Evolutionary conservation across 2,888 invertebrate genomes (phyloP), one percentile per base, ranked within the genome.

Genomic region (Athrips mouffetella): DNA sequence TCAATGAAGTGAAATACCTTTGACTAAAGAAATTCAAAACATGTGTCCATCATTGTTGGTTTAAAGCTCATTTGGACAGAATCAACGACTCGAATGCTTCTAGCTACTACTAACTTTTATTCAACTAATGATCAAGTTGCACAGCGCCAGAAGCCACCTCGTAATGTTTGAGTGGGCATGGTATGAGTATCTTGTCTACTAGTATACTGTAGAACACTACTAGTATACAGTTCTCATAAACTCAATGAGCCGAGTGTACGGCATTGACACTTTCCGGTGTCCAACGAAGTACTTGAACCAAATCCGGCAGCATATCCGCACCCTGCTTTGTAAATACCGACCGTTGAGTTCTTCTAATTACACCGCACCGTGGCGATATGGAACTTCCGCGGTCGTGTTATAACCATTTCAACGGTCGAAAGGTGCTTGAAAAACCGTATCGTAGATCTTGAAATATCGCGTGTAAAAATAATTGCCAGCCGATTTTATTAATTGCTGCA

Each of bases 241-340:
- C 54, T 52, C 61, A 61, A 64, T 62, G 60, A 57, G 55, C 52
- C 55, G 53, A 48, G 30, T 35, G 50, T 30, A 48, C 55, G 65
- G 60, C 63, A 67, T 65, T 67, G 67, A 67, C 63, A 65, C 64
- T 60, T 65, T 65, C 63, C 65, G 62, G 62, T 58, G 55, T 49
- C 44, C 27, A 41, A 47, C 49, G 33, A 39, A 37, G 37, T 47
- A 45, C 47, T 44, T 30, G 37, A 33, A 47, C 6, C 13, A 46
- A 48, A 51, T 48, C 48, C 51, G 51, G 48, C 29, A 48, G 21
- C 11, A 15, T 51, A 47, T 48, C 47, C 45, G 44, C 33, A 41
- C 41, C 41, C 27, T 18, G 29, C 42, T 42, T 29, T 30, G 42
- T 42, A 42, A 42, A 42, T 42, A 42, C 29, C n/a, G 7, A 29